A percentile compares a stretch with the other conserved stretches of the same genome.
Conservation (phyloP, 2,797 vertebrate species). For the Myotis daubentonii region DNA sequence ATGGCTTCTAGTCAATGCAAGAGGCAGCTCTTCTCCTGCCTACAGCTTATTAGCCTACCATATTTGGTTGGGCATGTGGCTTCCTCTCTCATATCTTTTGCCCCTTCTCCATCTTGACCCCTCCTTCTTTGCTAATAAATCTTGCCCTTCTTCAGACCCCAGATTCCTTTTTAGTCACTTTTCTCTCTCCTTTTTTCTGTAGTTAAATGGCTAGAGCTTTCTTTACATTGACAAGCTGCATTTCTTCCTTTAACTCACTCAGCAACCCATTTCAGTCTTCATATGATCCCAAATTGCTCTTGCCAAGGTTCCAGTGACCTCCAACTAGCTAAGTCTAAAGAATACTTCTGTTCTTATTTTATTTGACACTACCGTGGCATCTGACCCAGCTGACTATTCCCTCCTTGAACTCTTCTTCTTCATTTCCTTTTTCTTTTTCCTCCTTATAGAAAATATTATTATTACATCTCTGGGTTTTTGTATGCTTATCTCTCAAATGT, state of each 20-base stretch:
- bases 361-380: not conserved
- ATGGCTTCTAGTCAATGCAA: not conserved
- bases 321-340: not conserved
- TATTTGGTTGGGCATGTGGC: not conserved
- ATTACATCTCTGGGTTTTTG: not conserved
- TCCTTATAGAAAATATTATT: not conserved
- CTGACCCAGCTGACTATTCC: not conserved
- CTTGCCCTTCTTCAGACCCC: not conserved
- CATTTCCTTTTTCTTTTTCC: not conserved
- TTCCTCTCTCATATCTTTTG: not conserved
- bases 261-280: not conserved
- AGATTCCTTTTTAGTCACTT: not conserved
- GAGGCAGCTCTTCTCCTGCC: not conserved
- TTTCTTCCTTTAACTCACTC: not conserved
- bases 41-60: not conserved
- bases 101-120: not conserved
- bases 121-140: not conserved
- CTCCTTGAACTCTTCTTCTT: not conserved
- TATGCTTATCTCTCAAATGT: not conserved
- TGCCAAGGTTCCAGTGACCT: not conserved
- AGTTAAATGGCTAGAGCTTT: not conserved
- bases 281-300: conserved; percentile 3
- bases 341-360: conserved; percentile 16
- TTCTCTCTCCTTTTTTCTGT: not conserved
- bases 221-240: not conserved